A percentile compares a stretch with the other conserved stretches of the same genome.
Evolutionary conservation across 1,140 invertebrate species (phyloP).

Genomic region (Streblospio benedicti): DNA sequence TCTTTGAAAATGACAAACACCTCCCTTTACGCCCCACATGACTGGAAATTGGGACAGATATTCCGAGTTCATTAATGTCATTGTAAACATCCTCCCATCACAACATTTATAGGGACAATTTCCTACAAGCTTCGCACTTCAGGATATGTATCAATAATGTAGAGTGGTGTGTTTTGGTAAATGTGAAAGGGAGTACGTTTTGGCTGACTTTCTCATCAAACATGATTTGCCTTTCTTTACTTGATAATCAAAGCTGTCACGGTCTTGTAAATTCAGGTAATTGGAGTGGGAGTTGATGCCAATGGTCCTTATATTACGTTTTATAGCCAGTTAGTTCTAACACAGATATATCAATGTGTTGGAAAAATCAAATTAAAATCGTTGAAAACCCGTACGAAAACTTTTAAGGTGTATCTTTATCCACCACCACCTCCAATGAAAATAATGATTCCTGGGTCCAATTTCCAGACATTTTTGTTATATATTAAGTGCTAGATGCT

Average conservation of each 20-base stretch:
- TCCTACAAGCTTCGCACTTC: slow-evolving; percentile 37
- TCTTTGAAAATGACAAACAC: slow-evolving; percentile 40
- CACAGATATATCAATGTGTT: slow-evolving; percentile 40
- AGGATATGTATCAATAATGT: slow-evolving; percentile 40
- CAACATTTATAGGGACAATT: slow-evolving; percentile 37
- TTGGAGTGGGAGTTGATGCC: slow-evolving; percentile 36
- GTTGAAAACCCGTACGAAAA: slow-evolving; percentile 40
- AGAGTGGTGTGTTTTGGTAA: slow-evolving; percentile 39
- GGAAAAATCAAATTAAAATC: slow-evolving; percentile 41
- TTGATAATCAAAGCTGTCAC: slow-evolving; percentile 39
- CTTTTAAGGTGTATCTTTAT: slow-evolving; percentile 29
- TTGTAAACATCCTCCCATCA: slow-evolving; percentile 32
- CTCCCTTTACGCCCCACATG: slow-evolving; percentile 41
- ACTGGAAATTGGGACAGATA: slow-evolving; percentile 39
- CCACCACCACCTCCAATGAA: slow-evolving; percentile 41
- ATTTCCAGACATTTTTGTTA: no score
- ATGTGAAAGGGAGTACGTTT: slow-evolving; percentile 32
- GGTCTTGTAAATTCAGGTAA: slow-evolving; percentile 40
- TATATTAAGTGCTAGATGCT: no score
- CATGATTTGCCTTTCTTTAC: slow-evolving; percentile 44
- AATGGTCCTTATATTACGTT: slow-evolving; percentile 35
- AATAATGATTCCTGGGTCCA: slow-evolving; percentile 33
- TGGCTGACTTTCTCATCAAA: slow-evolving; percentile 35
- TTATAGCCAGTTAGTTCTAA: slow-evolving; percentile 35
- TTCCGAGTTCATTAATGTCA: slow-evolving; percentile 33